These are phyloP conservation scores for Thecocarcelia acutangulata DNA, from an alignment of 2,888 invertebrate species.

Conservation along the genomic window DNA sequence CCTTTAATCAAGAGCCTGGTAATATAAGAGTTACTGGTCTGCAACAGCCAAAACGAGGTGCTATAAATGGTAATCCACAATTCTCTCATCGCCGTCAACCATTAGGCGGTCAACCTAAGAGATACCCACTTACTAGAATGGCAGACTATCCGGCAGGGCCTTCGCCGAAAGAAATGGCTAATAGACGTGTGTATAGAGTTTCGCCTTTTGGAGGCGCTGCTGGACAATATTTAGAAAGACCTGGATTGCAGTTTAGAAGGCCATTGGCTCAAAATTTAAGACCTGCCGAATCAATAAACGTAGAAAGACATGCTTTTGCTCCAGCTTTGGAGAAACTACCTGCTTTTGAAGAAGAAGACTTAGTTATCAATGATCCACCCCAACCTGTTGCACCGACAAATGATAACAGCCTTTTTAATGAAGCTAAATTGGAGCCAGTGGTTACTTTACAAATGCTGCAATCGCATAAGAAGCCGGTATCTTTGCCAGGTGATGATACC, in stretches of 20 bases:
- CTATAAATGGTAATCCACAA: constrained; percentile 75
- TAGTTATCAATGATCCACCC: constrained; percentile 81
- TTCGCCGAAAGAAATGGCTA: constrained; percentile 73
- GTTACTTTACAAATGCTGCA: constrained; percentile 88
- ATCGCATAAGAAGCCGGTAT: constrained; percentile 80
- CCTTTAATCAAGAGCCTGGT: constrained; percentile 78
- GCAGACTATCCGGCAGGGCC: constrained; percentile 74
- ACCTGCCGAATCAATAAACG: constrained; percentile 74
- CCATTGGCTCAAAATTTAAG: constrained; percentile 71
- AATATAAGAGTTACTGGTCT: constrained; percentile 77
- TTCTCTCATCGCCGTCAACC: constrained; percentile 77
- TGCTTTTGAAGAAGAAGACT: constrained; percentile 81
- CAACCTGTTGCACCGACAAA: constrained; percentile 78
- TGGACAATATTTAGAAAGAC: constrained; percentile 73
- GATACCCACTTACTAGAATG: constrained; percentile 78
- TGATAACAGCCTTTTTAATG: constrained; percentile 73
- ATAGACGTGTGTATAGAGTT: constrained; percentile 79
- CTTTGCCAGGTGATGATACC: constrained; percentile 77
- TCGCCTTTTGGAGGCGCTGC: constrained; percentile 73
- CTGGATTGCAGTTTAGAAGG: constrained; percentile 74
- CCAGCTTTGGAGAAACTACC: constrained; percentile 72
- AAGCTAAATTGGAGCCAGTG: constrained; percentile 82
- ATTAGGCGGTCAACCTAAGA: constrained; percentile 67
- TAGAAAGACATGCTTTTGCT: constrained; percentile 55
- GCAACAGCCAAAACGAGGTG: constrained; percentile 73